phyloP scores from a whole-genome alignment of 2,888 invertebrate genomes.

The Melitaea athalia region DNA sequence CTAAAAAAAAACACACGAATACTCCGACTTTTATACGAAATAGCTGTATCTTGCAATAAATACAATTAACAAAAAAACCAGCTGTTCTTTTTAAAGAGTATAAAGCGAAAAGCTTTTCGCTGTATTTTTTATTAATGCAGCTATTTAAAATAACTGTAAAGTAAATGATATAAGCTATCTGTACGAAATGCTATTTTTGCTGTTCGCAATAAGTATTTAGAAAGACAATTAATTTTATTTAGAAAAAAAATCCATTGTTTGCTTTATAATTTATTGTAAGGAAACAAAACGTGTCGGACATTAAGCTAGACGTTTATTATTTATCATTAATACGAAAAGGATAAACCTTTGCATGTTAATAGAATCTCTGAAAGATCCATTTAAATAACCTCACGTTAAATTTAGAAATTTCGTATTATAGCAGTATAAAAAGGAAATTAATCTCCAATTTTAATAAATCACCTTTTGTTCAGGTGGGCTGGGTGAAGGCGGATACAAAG shows the following conservation, averaged over 20 bases:
- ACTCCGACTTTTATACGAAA: not conserved
- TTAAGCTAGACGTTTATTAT: no score
- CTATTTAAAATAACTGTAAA: constrained; percentile 21
- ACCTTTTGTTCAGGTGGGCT: constrained; percentile 85
- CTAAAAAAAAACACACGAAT: not conserved
- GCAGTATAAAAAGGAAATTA: not conserved
- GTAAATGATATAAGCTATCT: constrained; percentile 39
- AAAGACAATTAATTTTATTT: not conserved
- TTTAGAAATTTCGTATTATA: not conserved
- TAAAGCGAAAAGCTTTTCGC: constrained; percentile 26
- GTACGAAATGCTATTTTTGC: constrained; percentile 25
- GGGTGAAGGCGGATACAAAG: constrained; percentile 93
- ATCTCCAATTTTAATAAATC: constrained; percentile 24
- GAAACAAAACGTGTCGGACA: no score
- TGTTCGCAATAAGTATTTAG: constrained; percentile 3
- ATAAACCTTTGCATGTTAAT: no score
- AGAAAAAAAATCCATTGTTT: not conserved
- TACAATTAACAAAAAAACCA: constrained; percentile 25
- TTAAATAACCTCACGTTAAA: not conserved
- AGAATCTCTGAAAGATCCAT: not conserved
- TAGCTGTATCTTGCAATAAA: constrained; percentile 26
- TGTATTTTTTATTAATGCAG: constrained; percentile 27
- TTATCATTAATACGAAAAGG: no score
- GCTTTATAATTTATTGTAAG: not conserved
- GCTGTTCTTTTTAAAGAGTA: constrained; percentile 25